phyloP scores from a whole-genome alignment of 1,140 invertebrate genomes.

The Platyura marginata region DNA sequence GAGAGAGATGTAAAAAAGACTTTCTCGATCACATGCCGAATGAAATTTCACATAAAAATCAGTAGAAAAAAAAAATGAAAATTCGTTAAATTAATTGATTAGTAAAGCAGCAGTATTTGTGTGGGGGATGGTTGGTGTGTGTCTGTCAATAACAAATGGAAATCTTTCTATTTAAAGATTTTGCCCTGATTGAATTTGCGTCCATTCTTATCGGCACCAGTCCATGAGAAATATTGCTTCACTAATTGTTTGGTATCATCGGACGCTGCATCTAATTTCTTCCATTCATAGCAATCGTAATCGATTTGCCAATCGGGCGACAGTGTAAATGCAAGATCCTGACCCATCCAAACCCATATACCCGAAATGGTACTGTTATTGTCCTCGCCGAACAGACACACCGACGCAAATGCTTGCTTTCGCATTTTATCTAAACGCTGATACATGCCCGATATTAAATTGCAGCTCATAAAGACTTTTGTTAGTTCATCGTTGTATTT shows the following conservation, averaged over 20 bases:
- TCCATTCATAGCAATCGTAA: constrained; percentile 95
- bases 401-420: constrained; percentile 88
- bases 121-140: too few species aligned
- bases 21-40: too few species aligned
- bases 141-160: too few species aligned
- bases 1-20: too few species aligned
- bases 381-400: constrained; percentile 84
- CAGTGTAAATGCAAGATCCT: constrained; percentile 78
- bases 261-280: constrained; percentile 70
- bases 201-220: constrained; percentile 68
- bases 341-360: constrained; percentile 93
- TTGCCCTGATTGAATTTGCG: constrained; percentile 97
- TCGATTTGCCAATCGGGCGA: constrained; percentile 89
- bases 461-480: constrained; percentile 91
- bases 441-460: constrained; percentile 88
- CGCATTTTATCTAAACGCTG: constrained; percentile 96
- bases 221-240: constrained; percentile 84
- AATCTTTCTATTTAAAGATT: constrained; percentile 98
- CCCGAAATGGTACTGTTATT: constrained; percentile 88
- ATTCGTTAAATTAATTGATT: too few species aligned
- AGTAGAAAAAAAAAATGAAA: too few species aligned
- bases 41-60: too few species aligned
- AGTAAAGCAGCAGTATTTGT: too few species aligned
- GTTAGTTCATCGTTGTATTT: constrained; percentile 87
- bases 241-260: constrained; percentile 81